These are phyloP conservation scores for Poeciliopsis turrubarensis DNA, from an alignment of 2,113 vertebrate species.

Conservation along the genomic window DNA sequence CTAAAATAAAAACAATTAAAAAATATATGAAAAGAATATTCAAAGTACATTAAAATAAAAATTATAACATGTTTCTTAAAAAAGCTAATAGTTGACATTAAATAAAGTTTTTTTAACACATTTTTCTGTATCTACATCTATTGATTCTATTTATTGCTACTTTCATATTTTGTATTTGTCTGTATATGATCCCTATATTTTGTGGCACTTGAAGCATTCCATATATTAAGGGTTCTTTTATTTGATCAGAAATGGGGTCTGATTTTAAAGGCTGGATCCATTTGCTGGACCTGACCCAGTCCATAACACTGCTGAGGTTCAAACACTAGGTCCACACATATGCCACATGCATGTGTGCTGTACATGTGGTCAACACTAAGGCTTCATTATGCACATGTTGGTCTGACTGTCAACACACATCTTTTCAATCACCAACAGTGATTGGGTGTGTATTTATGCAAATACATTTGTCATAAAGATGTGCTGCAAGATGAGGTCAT, in stretches of 20 bases:
- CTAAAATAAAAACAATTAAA: background rate
- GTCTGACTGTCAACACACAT: background rate
- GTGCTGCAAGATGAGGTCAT: background rate
- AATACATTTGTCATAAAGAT: conserved; percentile 2
- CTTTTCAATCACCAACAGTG: background rate
- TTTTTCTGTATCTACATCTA: background rate
- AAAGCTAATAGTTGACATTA: too few species aligned
- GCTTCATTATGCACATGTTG: background rate
- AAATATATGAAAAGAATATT: background rate
- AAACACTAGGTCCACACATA: conserved; percentile 30
- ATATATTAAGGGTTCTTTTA: conserved; percentile 6
- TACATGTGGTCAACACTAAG: background rate
- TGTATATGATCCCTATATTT: background rate
- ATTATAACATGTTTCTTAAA: too few species aligned
- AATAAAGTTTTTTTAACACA: background rate
- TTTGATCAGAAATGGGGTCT: background rate
- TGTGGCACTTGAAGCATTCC: background rate
- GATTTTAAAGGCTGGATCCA: conserved; percentile 27
- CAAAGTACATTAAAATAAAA: background rate
- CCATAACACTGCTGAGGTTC: conserved; percentile 67
- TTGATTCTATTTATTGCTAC: background rate
- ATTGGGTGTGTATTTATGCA: background rate
- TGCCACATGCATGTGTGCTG: conserved; percentile 9
- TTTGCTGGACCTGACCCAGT: conserved; percentile 34
- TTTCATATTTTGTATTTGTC: background rate